These are phyloP conservation scores for Acronicta leporina DNA, from an alignment of 2,888 invertebrate genomes.

Conservation along the genomic window DNA sequence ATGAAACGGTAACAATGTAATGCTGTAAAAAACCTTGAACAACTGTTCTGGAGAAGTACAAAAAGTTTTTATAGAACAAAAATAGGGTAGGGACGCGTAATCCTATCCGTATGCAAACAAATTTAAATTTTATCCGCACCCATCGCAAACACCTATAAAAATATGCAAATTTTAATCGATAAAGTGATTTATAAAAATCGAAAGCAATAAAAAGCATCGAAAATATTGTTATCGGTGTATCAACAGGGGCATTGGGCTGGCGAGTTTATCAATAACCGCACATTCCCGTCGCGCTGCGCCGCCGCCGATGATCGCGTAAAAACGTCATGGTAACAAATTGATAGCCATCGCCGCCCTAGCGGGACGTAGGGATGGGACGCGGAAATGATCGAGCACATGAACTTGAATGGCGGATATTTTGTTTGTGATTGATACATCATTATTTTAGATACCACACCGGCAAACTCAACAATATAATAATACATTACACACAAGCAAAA, in stretches of 20 bases:
- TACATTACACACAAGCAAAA: no score
- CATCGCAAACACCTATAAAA: slow-evolving; percentile 35
- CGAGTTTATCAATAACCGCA: slow-evolving; percentile 52
- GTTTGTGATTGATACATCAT: slow-evolving; percentile 12
- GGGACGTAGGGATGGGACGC: slow-evolving; percentile 34
- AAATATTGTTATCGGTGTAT: slow-evolving; percentile 53
- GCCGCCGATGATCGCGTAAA: slow-evolving; percentile 42
- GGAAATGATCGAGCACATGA: slow-evolving; percentile 26
- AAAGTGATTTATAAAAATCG: slow-evolving; percentile 53
- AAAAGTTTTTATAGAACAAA: slow-evolving; percentile 24
- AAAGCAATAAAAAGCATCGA: slow-evolving; percentile 42
- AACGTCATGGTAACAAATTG: slow-evolving; percentile 50
- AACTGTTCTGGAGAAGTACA: background rate
- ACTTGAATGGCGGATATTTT: slow-evolving; percentile 35
- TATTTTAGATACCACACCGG: background rate
- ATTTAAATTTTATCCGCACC: slow-evolving; percentile 45
- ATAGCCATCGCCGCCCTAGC: slow-evolving; percentile 30
- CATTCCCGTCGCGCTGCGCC: slow-evolving; percentile 13
- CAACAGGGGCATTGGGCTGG: slow-evolving; percentile 32
- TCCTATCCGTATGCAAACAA: slow-evolving; percentile 28
- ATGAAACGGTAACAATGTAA: slow-evolving; percentile 11
- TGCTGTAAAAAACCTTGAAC: background rate
- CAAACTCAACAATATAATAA: background rate
- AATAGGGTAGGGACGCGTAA: slow-evolving; percentile 35
- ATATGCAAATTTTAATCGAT: slow-evolving; percentile 51